phyloP scores from a whole-genome alignment of 2,797 vertebrate genomes.

The Acrocephalus scirpaceus region DNA sequence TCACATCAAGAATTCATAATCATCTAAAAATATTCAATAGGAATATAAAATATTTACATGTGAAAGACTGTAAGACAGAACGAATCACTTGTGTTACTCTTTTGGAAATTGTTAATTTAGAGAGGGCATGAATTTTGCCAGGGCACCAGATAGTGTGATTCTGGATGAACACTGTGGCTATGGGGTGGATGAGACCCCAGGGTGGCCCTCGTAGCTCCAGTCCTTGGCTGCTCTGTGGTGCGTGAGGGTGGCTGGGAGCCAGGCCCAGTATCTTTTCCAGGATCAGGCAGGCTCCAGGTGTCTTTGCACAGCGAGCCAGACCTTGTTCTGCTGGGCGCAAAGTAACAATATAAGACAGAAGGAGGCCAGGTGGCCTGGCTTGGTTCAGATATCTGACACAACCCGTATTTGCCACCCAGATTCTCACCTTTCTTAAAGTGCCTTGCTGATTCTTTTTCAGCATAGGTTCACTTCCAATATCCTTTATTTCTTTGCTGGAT shows the following conservation, averaged over 20 bases:
- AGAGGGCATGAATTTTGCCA: constrained; percentile 7
- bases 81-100: constrained; percentile 59
- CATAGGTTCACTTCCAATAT: neutral
- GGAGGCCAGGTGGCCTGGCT: constrained; percentile 41
- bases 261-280: neutral
- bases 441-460: neutral
- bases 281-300: neutral
- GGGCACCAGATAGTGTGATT: neutral
- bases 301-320: neutral
- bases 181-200: neutral
- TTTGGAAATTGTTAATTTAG: constrained; percentile 27
- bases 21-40: constrained; percentile 79
- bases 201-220: neutral
- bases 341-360: constrained; percentile 25
- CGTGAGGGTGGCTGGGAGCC: neutral
- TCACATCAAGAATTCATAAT: constrained; percentile 83
- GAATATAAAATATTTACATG: constrained; percentile 83
- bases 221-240: constrained; percentile 4
- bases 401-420: neutral
- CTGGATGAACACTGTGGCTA: neutral
- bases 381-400: neutral
- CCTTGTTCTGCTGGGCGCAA: neutral
- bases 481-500: neutral
- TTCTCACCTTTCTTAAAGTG: neutral
- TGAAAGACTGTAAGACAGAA: constrained; percentile 67